These are phyloP conservation scores for Pecten maximus DNA, from an alignment of 2,888 invertebrate genomes.

Conservation along the genomic window DNA sequence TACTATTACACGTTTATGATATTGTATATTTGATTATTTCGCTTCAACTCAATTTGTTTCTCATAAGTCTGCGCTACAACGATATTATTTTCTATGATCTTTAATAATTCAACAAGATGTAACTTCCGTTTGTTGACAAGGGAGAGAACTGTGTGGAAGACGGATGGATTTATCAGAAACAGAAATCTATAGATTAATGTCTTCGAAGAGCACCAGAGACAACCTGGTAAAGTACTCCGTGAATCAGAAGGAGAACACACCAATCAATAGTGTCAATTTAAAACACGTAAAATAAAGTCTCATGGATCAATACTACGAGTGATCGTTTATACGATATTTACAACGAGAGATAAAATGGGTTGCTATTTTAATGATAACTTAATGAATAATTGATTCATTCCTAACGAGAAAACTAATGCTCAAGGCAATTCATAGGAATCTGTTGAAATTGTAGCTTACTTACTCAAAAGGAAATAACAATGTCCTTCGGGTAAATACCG, in stretches of 20 bases:
- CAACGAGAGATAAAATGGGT: not conserved
- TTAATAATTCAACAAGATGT: too few species aligned
- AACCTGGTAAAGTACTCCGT: not conserved
- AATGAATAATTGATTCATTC: conserved; percentile 20
- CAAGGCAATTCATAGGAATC: not conserved
- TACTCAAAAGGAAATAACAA: not conserved
- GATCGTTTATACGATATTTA: conserved; percentile 4
- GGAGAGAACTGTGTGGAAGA: not conserved
- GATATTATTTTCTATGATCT: too few species aligned
- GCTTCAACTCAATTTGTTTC: too few species aligned
- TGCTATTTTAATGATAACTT: not conserved
- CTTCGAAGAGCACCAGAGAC: not conserved
- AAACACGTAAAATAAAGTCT: not conserved
- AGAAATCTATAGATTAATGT: not conserved
- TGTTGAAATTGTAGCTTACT: not conserved
- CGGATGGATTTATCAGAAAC: not conserved
- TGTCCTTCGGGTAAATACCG: not conserved
- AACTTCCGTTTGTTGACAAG: not conserved
- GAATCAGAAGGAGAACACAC: conserved; percentile 1
- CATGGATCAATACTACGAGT: not conserved
- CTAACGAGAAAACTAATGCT: not conserved
- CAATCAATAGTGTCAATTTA: conserved; percentile 20
- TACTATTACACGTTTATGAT: too few species aligned
- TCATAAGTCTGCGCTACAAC: too few species aligned
- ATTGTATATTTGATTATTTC: too few species aligned